Base-by-base conservation (phyloP, 2,888 invertebrate genomes). In the Mycalesis mineus region DNA sequence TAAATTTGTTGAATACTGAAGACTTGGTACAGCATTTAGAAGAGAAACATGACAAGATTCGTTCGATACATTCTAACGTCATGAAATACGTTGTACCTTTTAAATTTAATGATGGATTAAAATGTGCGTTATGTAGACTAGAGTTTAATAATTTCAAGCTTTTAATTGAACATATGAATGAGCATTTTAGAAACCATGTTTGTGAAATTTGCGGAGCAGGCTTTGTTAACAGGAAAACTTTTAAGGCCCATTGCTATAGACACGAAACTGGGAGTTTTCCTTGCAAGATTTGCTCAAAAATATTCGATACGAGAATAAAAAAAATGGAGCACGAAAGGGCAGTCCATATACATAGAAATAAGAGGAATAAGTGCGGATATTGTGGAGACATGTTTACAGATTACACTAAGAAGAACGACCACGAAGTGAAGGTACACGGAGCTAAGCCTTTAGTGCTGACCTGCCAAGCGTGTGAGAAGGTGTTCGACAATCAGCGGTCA, bases 121-220 rank as follows among this genome's bases (percentile, higher is more conserved):
- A 58, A n/a, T 82, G 82, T 39, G 71, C 65, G 1, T 44, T 72
- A 0, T 84, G 82, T 49, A 40, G 40, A 7, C 55, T 54, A 4
- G 55, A 42, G 3, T 66, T 63, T 22, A 60, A 61, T 42, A 54
- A 64, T 36, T 65, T 67, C 40, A 66, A 65, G 54, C 44, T 58
- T 13, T 55, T 83, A 1, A 73, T 74, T n/a, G 77, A 77, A 37
- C 83, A 83, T 31, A 84, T 85, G 85, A 80, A 79, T 39, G 64
- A 66, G 0, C 85, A 85, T 57, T 85, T 68, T 28, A 71, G 73
- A 31, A 86, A 91, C 72, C 86, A 86, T 61, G 79, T 86, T 8
- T 91, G 91, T 61, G 84, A 88, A 22, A 73, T 85, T 0, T 91
- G 91, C 60, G 79, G 82, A 1, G 82, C 84, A n/a, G 88, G 89